A percentile compares a stretch with the other conserved stretches of the same genome.
Conservation (phyloP, 2,113 vertebrate genomes). For the Eulemur rufifrons region DNA sequence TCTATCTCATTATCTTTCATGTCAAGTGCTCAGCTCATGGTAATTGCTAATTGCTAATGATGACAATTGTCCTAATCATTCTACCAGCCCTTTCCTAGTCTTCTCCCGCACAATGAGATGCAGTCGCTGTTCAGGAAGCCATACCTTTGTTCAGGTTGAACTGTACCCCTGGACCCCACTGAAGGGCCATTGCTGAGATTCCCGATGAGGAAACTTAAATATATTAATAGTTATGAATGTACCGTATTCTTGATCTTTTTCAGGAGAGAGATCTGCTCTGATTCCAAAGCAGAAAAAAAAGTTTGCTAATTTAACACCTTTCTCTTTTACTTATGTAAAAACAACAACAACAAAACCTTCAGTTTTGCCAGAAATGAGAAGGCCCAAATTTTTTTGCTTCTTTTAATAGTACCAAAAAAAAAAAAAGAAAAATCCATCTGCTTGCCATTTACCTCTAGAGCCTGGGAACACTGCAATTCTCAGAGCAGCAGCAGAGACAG, state of each 20-base stretch:
- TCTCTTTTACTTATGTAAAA: not conserved
- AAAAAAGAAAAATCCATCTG: conserved; percentile 33
- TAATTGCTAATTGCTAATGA: not conserved
- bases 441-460: not conserved
- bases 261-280: not conserved
- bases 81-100: not conserved
- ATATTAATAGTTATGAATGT: not conserved
- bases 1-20: not conserved
- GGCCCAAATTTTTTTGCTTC: not conserved
- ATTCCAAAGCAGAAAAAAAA: not conserved
- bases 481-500: not conserved
- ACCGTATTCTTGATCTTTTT: not conserved
- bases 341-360: not conserved
- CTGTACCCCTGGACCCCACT: no score
- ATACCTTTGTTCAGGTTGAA: not conserved
- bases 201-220: not conserved
- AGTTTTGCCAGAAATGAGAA: conserved; percentile 11
- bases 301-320: not conserved
- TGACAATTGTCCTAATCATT: not conserved
- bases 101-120: not conserved
- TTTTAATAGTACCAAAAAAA: conserved; percentile 9
- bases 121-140: not conserved
- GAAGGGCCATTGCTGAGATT: not conserved
- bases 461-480: not conserved
- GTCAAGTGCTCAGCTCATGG: not conserved